These are phyloP conservation scores for Sarcophaga variegata DNA, from an alignment of 2,888 invertebrate species.

Conservation along the genomic window DNA sequence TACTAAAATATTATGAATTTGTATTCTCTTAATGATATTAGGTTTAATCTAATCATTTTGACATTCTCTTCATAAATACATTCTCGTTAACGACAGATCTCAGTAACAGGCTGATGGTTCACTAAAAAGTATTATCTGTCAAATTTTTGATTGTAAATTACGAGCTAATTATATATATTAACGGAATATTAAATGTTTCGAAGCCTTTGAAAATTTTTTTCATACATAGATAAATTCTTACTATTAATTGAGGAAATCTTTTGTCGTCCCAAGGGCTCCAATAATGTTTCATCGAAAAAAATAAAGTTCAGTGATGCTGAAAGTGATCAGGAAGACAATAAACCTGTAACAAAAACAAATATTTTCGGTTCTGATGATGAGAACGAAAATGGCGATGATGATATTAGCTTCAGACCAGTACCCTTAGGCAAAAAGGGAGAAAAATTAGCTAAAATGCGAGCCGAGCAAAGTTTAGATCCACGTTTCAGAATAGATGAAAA, in stretches of 20 bases:
- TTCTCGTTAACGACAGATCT: no score
- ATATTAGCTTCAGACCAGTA: slow-evolving; percentile 85
- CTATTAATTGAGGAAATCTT: not conserved
- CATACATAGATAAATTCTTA: no score
- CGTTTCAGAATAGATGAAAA: slow-evolving; percentile 89
- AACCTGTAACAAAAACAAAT: slow-evolving; percentile 59
- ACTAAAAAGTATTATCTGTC: no score
- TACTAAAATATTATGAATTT: no score
- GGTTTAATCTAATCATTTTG: no score
- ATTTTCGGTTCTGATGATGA: slow-evolving; percentile 76
- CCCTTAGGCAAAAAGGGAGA: slow-evolving; percentile 83
- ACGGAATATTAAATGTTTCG: no score
- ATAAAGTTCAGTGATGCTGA: slow-evolving; percentile 84
- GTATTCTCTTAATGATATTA: no score
- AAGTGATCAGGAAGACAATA: slow-evolving; percentile 81
- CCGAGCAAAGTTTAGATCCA: slow-evolving; percentile 87
- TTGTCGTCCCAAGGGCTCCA: not conserved
- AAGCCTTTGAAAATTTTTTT: no score
- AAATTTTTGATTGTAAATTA: no score
- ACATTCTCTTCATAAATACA: no score
- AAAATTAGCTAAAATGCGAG: slow-evolving; percentile 86
- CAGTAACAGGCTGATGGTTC: no score
- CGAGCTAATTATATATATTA: no score
- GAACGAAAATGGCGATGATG: slow-evolving; percentile 78
- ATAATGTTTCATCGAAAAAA: slow-evolving; percentile 83